phyloP scores from a whole-genome alignment of 2,797 vertebrate species.

The Acipenser transmontanus region DNA sequence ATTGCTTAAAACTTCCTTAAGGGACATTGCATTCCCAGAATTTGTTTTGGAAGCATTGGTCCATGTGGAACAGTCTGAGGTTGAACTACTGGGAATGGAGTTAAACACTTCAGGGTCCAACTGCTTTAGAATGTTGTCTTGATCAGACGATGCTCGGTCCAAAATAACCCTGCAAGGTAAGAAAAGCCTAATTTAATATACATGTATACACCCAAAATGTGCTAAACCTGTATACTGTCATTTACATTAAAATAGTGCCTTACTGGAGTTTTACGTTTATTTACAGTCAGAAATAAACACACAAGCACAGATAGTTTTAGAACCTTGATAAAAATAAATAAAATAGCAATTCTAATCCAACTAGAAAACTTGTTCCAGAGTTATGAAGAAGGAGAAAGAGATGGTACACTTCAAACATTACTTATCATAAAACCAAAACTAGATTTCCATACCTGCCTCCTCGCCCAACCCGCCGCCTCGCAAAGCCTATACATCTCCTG shows the following conservation, averaged over 20 bases:
- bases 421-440: no score
- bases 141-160: constrained; percentile 74
- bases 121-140: constrained; percentile 70
- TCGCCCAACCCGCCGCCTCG: constrained; percentile 76
- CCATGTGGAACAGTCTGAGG: constrained; percentile 64
- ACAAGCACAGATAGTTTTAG: no score
- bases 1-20: constrained; percentile 79
- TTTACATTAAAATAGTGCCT: no score
- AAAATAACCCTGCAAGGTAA: constrained; percentile 67
- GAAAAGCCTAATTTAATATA: not conserved
- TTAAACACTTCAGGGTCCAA: constrained; percentile 74
- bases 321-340: no score
- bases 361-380: no score
- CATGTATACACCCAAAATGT: no score
- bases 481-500: constrained; percentile 73
- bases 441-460: constrained; percentile 72
- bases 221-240: no score
- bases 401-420: no score
- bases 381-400: no score
- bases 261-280: no score
- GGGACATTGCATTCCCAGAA: constrained; percentile 72
- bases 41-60: constrained; percentile 73
- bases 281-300: no score
- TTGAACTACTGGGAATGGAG: constrained; percentile 60
- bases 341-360: no score